Evolutionary conservation across 2,797 vertebrate genomes (phyloP).

Genomic region (Fringilla coelebs): DNA sequence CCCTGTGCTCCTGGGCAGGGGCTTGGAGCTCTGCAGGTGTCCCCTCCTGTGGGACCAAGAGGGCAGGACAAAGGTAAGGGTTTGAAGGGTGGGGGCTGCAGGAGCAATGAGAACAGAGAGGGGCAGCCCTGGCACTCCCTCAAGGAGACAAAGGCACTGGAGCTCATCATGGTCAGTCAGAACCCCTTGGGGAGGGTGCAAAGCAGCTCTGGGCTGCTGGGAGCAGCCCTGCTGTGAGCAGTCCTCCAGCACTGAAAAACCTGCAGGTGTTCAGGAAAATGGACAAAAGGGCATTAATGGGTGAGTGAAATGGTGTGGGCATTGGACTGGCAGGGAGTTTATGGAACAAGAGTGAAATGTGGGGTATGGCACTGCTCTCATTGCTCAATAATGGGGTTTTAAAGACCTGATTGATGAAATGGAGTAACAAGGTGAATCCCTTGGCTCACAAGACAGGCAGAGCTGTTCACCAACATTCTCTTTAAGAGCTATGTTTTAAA

Average conservation of each 20-base stretch:
- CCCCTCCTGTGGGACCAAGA: not conserved
- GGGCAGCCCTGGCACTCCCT: not conserved
- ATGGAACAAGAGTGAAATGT: not conserved
- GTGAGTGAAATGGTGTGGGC: not conserved
- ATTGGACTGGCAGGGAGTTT: rapidly evolving
- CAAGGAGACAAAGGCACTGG: rapidly evolving
- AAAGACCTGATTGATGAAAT: not conserved
- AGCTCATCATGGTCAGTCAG: rapidly evolving
- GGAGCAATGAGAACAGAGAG: not conserved
- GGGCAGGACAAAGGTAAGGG: not conserved
- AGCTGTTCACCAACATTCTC: not conserved
- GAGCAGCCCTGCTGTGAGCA: not conserved
- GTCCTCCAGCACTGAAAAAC: not conserved
- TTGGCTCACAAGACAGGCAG: not conserved
- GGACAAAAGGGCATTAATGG: not conserved
- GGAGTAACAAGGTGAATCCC: not conserved
- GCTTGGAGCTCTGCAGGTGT: not conserved
- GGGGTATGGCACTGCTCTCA: not conserved
- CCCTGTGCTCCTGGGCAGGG: rapidly evolving
- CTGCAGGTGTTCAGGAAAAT: not conserved
- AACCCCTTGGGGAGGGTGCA: not conserved
- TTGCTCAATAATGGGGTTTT: not conserved
- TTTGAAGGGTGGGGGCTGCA: not conserved
- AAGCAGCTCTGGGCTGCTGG: not conserved
- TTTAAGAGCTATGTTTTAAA: not conserved